Percentiles rank a stretch among this genome's conserved stretches.
Conservation (phyloP, 2,113 vertebrate species). For the Bothrops jararaca region DNA sequence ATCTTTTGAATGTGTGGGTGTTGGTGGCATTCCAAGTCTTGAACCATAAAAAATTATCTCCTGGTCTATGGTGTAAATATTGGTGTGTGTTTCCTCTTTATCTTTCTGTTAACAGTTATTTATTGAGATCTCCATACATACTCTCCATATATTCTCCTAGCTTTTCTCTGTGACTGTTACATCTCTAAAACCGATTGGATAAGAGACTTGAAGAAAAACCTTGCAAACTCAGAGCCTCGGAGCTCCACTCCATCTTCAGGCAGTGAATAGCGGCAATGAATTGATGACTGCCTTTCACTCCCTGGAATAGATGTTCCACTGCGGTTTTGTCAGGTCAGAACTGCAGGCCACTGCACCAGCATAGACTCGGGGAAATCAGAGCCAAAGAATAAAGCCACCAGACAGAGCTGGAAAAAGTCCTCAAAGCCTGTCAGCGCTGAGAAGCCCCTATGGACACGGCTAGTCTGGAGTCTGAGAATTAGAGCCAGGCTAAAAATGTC, state of each 20-base stretch:
- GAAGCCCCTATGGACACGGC: neutral
- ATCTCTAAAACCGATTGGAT: neutral
- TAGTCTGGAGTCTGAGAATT: neutral
- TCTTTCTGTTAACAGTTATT: neutral
- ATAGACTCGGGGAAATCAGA: neutral
- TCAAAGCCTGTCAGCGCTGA: neutral
- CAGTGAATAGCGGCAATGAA: neutral
- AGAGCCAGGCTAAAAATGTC: neutral
- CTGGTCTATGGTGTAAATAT: neutral
- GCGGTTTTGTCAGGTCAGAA: neutral
- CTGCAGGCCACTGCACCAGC: neutral
- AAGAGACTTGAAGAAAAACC: neutral
- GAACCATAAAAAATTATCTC: neutral
- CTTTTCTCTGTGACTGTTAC: neutral
- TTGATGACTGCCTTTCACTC: neutral
- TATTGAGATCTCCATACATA: neutral
- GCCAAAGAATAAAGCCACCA: neutral
- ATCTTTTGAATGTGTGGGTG: neutral
- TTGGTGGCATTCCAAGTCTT: neutral
- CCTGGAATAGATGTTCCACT: neutral
- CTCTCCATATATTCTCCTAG: neutral
- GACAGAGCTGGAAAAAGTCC: neutral
- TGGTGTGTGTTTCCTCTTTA: neutral
- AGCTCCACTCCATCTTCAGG: neutral
- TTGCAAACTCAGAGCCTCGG: neutral